Evolutionary conservation across 2,888 invertebrate species (phyloP).

Genomic region (Agriotes lineatus): DNA sequence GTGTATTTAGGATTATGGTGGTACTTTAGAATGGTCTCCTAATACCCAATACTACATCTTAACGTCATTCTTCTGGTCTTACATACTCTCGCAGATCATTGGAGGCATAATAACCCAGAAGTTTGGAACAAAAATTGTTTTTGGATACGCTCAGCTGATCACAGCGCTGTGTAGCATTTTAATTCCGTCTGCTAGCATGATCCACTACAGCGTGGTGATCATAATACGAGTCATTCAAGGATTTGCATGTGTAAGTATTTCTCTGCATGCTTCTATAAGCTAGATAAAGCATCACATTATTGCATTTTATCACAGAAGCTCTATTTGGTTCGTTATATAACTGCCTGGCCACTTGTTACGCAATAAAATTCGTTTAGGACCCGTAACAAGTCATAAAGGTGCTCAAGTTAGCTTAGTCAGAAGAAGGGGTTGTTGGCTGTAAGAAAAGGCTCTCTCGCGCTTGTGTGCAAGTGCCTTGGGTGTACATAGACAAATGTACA

Average conservation of each 20-base stretch:
- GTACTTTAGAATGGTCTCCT: constrained; percentile 76
- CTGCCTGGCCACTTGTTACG: too few relatives aligned
- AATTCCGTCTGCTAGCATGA: constrained; percentile 74
- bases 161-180: constrained; percentile 78
- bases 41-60: constrained; percentile 75
- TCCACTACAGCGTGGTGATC: constrained; percentile 74
- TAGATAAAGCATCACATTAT: too few relatives aligned
- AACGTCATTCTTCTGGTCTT: constrained; percentile 81
- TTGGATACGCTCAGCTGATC: constrained; percentile 76
- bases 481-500: too few relatives aligned
- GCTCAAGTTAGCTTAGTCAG: too few relatives aligned
- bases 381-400: too few relatives aligned
- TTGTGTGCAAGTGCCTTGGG: too few relatives aligned
- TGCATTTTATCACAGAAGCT: too few relatives aligned
- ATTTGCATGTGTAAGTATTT: constrained; percentile 73
- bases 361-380: too few relatives aligned
- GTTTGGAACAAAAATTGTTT: constrained; percentile 78
- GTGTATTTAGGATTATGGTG: constrained; percentile 63
- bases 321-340: too few relatives aligned
- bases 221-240: constrained; percentile 76
- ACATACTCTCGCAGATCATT: constrained; percentile 77
- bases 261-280: too few relatives aligned
- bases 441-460: too few relatives aligned
- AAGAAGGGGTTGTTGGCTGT: too few relatives aligned
- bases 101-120: constrained; percentile 79